These are phyloP conservation scores for Drosophila paracracens DNA, from an alignment of 2,888 invertebrate genomes.

Conservation along the genomic window DNA sequence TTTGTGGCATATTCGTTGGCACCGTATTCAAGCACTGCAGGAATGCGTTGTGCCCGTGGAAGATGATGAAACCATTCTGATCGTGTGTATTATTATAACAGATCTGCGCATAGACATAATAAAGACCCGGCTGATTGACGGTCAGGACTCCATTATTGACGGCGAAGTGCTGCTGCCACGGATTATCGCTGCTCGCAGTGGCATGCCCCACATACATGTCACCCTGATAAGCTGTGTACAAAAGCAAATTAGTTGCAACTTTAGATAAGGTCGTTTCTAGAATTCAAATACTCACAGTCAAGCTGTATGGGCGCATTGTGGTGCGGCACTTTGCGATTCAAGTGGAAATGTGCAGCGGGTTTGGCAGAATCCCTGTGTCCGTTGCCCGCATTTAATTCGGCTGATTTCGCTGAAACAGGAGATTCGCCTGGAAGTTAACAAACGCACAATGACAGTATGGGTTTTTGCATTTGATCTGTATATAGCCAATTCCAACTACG, in stretches of 20 bases:
- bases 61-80: conserved; percentile 90
- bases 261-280: background rate
- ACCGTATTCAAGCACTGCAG: conserved; percentile 91
- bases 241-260: background rate
- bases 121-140: conserved; percentile 90
- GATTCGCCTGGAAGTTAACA: conserved; percentile 80
- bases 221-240: conserved; percentile 70
- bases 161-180: conserved; percentile 88
- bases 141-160: conserved; percentile 88
- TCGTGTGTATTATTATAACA: conserved; percentile 92
- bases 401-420: conserved; percentile 81
- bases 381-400: conserved; percentile 15
- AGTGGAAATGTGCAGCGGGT: conserved; percentile 82
- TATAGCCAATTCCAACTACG: conserved; percentile 55
- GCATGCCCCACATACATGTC: conserved; percentile 83
- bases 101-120: conserved; percentile 92
- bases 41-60: conserved; percentile 88
- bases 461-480: conserved; percentile 23
- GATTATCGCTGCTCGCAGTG: conserved; percentile 87
- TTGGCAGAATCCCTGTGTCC: conserved; percentile 3
- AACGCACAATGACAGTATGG: conserved; percentile 37
- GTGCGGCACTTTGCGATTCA: conserved; percentile 75
- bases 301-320: conserved; percentile 59
- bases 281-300: conserved; percentile 54
- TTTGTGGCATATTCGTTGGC: conserved; percentile 86